Evolutionary conservation across 2,797 vertebrate species (phyloP), one percentile per base, ranked within the genome.

Genomic region (Cheirogaleus major): DNA sequence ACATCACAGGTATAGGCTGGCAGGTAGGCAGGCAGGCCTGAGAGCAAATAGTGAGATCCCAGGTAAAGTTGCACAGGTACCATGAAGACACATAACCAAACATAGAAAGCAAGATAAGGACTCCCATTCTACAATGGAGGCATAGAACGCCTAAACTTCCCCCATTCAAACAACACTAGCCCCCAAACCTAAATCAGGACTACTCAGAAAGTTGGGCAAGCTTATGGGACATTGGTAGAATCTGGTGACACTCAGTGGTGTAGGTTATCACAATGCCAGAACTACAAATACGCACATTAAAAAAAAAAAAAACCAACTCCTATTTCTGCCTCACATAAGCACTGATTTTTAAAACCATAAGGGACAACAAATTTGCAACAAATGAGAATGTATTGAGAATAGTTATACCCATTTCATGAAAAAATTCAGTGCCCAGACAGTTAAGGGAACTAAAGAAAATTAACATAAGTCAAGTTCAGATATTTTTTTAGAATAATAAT

Each of bases 401-500:
- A 84, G 35, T n/a, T 73, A 75, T 35, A 82, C 15, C 57, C 32
- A 8, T 72, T 80, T 72, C 32, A 70, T 20, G 6, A 91, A 41
- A 48, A 88, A 96, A 90, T 30, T 76, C 52, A 81, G 41, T 61
- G 52, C 32, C 55, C 61, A 93, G 86, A 84, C n/a, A 95, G 41
- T 75, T 50, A 88, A 95, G 41, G 43, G 30, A 96, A 90, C n/a
- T 41, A 84, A 83, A 89, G 67, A 78, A 95, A 95, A 83, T 78
- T 57, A 91, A 95, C 38, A 82, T n/a, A 69, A 86, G 57, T 78
- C 18, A 55, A 88, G 69, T 45, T 65, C 67, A 81, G 43, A 32
- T 82, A 86, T 70, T 92, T 96, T 95, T 92, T 75, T 89, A 93
- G 87, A 79, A 79, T 82, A 90, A 50, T 50, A 95, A 89, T 94